phyloP scores from a whole-genome alignment of 2,113 vertebrate genomes.

The Terrapene triunguis region DNA sequence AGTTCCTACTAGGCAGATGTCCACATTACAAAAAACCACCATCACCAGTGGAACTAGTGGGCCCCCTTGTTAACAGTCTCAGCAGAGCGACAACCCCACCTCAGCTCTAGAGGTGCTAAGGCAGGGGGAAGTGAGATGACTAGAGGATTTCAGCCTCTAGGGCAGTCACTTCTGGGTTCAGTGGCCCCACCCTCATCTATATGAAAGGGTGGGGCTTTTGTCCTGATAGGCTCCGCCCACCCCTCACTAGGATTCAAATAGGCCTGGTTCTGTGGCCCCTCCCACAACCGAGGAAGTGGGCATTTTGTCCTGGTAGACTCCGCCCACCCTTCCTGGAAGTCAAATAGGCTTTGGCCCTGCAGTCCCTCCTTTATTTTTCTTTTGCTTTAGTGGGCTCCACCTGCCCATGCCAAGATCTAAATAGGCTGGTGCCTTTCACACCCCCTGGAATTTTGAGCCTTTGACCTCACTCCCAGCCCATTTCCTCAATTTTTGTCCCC shows the following conservation, averaged over 20 bases:
- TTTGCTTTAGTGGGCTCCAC: background rate
- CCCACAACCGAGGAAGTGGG: background rate
- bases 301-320: background rate
- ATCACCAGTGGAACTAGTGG: background rate
- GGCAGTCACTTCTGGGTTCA: background rate
- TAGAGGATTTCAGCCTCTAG: fast-evolving
- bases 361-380: background rate
- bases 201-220: background rate
- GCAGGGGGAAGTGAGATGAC: background rate
- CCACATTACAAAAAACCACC: background rate
- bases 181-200: too few species aligned
- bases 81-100: background rate
- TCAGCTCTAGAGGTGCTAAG: background rate
- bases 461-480: background rate
- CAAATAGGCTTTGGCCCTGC: background rate
- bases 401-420: background rate
- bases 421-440: background rate
- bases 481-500: background rate
- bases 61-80: background rate
- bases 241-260: background rate
- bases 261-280: fast-evolving
- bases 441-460: background rate
- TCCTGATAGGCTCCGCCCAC: background rate
- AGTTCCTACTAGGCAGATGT: background rate
- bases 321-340: background rate